Base-by-base conservation (phyloP, 1,140 invertebrate species). In the Eriocheir sinensis region DNA sequence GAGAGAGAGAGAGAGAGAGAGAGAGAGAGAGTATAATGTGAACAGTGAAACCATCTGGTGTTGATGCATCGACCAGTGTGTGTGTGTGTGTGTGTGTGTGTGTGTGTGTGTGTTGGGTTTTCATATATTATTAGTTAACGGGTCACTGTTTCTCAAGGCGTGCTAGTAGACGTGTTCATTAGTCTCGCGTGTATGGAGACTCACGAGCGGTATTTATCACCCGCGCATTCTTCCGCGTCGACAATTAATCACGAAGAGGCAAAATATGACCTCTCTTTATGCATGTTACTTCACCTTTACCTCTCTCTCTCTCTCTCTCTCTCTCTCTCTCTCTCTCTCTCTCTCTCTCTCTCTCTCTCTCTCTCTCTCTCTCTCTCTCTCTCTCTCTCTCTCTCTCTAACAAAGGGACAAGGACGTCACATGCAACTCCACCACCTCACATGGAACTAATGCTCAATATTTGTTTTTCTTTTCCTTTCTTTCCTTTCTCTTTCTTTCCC, bases 1-100 rank as follows among this genome's bases (percentile, higher is more conserved):
- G 85, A 88, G 85, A 88, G 85, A 88, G 85, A 88, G 85, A 88
- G 85, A 88, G 85, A 88, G 85, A 88, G 85, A 88, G 85, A 88
- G 85, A 88, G 85, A 88, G 83, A 86, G 83, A 86, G 83, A 86
- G 83, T 34, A 32, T 15, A 60, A 72, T 72, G 27, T 72, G 60
- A 72, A 72, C 60, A 72, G 21, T 60, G 53, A 72, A 72, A n/a
- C 27, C 8, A 72, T 72, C 27, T 72, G 27, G 60, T 72, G 60
- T 1, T 72, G 60, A 72, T 21, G 27, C 60, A 72, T 72, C 27
- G 8, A 72, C 60, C 60, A 72, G 0, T 72, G 60, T 72, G 4
- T 72, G 60, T 72, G 60, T 72, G 60, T 72, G 60, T 72, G 60
- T 72, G 60, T 72, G 60, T 72, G 60, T 72, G 27, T 72, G 6